Percentiles rank a stretch among this genome's conserved stretches.
Conservation (phyloP, 2,888 invertebrate genomes). For the Calameuta pallipes region DNA sequence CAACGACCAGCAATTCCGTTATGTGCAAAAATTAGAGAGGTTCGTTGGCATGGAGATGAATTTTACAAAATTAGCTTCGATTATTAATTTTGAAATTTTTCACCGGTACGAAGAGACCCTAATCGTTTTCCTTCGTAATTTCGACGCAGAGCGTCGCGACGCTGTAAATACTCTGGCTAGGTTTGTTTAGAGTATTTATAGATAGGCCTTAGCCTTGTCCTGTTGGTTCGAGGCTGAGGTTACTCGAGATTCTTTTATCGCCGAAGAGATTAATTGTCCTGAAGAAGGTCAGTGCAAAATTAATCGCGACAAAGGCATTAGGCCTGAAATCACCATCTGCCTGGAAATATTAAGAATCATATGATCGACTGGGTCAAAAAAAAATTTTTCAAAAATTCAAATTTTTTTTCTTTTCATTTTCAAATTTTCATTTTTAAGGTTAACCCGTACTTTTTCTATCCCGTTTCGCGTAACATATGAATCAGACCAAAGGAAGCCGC, state of each 20-base stretch:
- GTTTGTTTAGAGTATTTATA: slow-evolving; percentile 19
- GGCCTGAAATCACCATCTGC: background rate
- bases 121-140: background rate
- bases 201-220: slow-evolving; percentile 23
- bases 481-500: background rate
- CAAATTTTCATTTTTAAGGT: background rate
- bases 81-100: background rate
- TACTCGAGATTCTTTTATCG: background rate
- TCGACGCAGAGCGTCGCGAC: background rate
- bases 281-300: background rate
- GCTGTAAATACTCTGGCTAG: slow-evolving; percentile 19
- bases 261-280: background rate
- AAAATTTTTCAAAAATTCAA: too few relatives aligned
- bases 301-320: background rate
- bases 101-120: background rate
- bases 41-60: background rate
- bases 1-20: background rate
- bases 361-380: background rate
- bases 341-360: background rate
- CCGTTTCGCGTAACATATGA: background rate
- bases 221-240: slow-evolving; percentile 12
- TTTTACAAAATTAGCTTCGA: background rate
- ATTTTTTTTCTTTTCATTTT: background rate
- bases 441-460: background rate
- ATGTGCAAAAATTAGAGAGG: background rate